Evolutionary conservation across 1,140 invertebrate species (phyloP), one percentile per base, ranked within the genome.

Genomic region (Tribolium madens): DNA sequence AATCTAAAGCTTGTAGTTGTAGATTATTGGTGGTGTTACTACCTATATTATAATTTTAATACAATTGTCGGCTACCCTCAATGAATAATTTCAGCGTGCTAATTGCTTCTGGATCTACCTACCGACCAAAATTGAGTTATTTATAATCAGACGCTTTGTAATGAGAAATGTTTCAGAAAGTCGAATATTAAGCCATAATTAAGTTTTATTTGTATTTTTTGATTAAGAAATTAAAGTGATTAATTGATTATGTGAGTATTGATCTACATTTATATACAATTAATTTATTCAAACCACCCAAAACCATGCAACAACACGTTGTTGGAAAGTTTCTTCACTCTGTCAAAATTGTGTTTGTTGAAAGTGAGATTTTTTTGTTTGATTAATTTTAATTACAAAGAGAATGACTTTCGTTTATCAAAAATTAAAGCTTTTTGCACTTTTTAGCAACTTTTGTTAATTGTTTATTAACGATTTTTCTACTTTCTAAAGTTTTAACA

Each of bases 11-110:
- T 60, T 60, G 46, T n/a, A 12, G 10, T 80, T 78, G n/a, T 21
- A 81, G 80, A 79, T 81, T 14, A 75, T 80, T 13, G 75, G 76
- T 18, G 80, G 76, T 3, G 73, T 76, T 21, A 80, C 75, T 0
- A 80, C 78, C 9, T 78, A 81, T 57, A 68, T 81, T 12, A 76
- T 81, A 12, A 81, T 81, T 42, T 57, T 81, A 15, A 78, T 81
- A 69, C 80, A 81, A 77, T 72, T 81, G n/a, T 79, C 79, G 9
- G 36, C 68, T 18, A 47, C 26, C 26, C 52, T 57, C 17, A 21
- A 42, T 42, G 36, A 42, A 42, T 42, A 42, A 42, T 42, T 42
- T 9, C 36, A 42, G 36, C 36, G 3, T 42, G n/a, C 36, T 42
- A 42, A 42, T 42, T 42, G 36, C 33, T 36, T 36, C 33, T 36